Evolutionary conservation across 1,140 invertebrate species (phyloP), one percentile per base, ranked within the genome.

Genomic region (Paralvinella palmiformis): DNA sequence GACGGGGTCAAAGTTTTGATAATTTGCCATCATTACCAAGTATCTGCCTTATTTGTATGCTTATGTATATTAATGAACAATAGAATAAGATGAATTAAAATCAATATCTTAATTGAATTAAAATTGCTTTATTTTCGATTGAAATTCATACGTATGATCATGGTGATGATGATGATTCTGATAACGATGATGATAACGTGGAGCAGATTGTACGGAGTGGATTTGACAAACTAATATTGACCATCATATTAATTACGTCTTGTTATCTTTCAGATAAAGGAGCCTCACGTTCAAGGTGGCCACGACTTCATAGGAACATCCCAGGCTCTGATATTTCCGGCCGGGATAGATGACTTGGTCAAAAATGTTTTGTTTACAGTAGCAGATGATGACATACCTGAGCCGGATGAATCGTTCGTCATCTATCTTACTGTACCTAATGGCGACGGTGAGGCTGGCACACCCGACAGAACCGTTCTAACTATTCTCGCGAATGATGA

Each of bases 401-500:
- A 79, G 59, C 48, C 66, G 7, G 68, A 72, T 33, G 76, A 79
- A 56, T 59, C 69, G 0, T 78, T 74, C 58, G 68, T 60, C 22
- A 66, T 79, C 27, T 50, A 64, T 22, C 64, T 79, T 5, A 22
- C 29, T n/a, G n/a, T 63, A 29, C 27, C 27, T 48, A 60, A 50
- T 57, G 65, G 37, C 10, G 61, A 65, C 1, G 61, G 70, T 22
- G 68, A 31, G 1, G 64, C 73, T 3, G 71, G 57, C 1, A 20
- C 57, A 10, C 73, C 71, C 6, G 65, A 48, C 32, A 63, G 63
- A 6, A 67, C 72, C 13, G 63, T 60, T 15, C 68, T 79, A 2
- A 74, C 65, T 33, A 74, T 79, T 24, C 41, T 58, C 17, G 75
- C 76, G 36, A 79, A 75, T 65, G 78, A 79, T 71, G 75, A 78